These are phyloP conservation scores for Hirtodrosophila trivittata DNA, from an alignment of 2,888 invertebrate species.

Conservation along the genomic window DNA sequence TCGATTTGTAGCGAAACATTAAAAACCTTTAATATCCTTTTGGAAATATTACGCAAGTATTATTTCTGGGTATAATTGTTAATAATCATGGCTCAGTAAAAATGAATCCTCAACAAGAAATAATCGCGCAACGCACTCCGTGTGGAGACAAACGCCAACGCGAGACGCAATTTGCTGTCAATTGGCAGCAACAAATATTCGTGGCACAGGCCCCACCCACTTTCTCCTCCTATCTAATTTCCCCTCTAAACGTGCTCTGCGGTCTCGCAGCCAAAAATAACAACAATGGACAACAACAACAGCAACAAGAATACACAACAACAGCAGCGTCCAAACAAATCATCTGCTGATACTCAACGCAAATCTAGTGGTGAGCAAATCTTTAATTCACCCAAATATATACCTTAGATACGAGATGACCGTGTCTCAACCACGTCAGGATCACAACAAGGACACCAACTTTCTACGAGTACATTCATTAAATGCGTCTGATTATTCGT, in stretches of 20 bases:
- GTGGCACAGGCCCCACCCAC: slow-evolving; percentile 38
- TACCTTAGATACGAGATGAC: too few relatives aligned
- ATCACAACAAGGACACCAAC: too few relatives aligned
- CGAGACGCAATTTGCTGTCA: slow-evolving; percentile 60
- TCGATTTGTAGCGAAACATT: slow-evolving; percentile 42
- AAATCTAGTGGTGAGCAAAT: slow-evolving; percentile 81
- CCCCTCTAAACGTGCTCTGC: slow-evolving; percentile 23
- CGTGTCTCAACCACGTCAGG: too few relatives aligned
- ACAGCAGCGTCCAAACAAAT: slow-evolving; percentile 87
- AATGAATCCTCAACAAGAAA: slow-evolving; percentile 83
- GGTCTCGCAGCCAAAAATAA: slow-evolving; percentile 82
- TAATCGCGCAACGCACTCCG: slow-evolving; percentile 80
- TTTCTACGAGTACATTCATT: too few relatives aligned
- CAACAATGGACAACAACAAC: slow-evolving; percentile 80
- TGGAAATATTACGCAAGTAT: slow-evolving; percentile 80
- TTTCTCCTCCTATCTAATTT: slow-evolving; percentile 30
- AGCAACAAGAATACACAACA: slow-evolving; percentile 89
- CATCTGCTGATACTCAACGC: slow-evolving; percentile 88
- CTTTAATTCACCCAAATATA: too few relatives aligned
- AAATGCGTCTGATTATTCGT: too few relatives aligned
- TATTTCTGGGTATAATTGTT: slow-evolving; percentile 75
- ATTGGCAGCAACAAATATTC: slow-evolving; percentile 54
- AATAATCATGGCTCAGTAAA: slow-evolving; percentile 84
- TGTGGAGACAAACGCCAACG: slow-evolving; percentile 83
- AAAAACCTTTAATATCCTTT: slow-evolving; percentile 42